Conservation (phyloP, 2,113 vertebrate species). For the Tiliqua scincoides region DNA sequence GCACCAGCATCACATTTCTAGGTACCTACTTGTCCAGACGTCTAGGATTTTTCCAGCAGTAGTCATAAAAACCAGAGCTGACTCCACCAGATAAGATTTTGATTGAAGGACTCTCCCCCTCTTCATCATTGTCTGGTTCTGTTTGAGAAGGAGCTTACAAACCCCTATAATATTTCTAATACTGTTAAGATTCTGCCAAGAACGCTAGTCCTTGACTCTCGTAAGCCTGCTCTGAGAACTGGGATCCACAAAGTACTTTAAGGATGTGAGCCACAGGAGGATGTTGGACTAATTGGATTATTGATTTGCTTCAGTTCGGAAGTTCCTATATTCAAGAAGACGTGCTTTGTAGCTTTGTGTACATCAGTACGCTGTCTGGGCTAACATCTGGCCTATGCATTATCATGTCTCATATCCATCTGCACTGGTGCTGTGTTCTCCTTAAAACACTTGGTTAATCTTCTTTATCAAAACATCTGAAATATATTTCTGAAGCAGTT, state of each 20-base stretch:
- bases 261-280: constrained; percentile 10
- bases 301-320: background rate
- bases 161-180: constrained; percentile 18
- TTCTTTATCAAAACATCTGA: constrained; percentile 36
- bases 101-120: constrained; percentile 9
- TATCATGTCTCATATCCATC: constrained; percentile 35
- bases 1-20: background rate
- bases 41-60: background rate
- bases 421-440: constrained; percentile 23
- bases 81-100: constrained; percentile 21
- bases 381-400: constrained; percentile 49
- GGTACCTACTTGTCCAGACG: background rate
- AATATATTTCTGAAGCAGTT: constrained; percentile 38
- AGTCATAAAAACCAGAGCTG: constrained; percentile 11
- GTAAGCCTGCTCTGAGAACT: background rate
- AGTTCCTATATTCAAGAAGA: constrained; percentile 31
- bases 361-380: constrained; percentile 39
- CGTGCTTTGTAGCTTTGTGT: constrained; percentile 32
- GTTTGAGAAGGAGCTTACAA: background rate
- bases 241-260: background rate
- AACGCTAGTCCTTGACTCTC: background rate
- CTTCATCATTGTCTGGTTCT: constrained; percentile 2
- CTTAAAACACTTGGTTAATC: constrained; percentile 27
- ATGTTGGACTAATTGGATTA: constrained; percentile 41
- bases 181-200: constrained; percentile 10